Evolutionary conservation across 2,797 vertebrate genomes (phyloP).

Genomic region (Choloepus didactylus): DNA sequence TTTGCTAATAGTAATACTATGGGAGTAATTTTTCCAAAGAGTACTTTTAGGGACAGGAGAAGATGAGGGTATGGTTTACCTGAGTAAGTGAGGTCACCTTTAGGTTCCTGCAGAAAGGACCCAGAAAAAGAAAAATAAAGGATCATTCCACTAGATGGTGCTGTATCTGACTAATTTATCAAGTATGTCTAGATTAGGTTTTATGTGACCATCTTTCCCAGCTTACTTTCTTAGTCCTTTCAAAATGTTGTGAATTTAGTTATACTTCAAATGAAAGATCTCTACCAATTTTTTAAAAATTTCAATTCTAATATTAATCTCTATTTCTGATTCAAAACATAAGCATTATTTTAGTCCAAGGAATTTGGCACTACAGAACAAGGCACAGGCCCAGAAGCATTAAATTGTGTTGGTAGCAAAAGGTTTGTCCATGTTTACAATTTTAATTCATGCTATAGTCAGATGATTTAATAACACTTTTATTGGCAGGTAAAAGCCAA

Average conservation of each 20-base stretch:
- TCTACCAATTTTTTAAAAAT: background rate
- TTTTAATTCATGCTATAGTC: background rate
- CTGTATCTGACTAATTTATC: background rate
- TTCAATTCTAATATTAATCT: background rate
- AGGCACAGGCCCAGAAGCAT: background rate
- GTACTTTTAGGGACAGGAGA: background rate
- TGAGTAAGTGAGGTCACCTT: background rate
- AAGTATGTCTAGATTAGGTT: background rate
- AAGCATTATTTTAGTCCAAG: background rate
- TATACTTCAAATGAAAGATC: constrained; percentile 50
- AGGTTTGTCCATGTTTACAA: background rate
- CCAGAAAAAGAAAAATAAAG: background rate
- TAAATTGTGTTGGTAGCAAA: background rate
- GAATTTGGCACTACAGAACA: background rate
- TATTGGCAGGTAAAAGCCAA: background rate
- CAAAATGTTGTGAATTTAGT: constrained; percentile 27
- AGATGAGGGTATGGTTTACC: background rate
- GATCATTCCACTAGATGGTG: constrained; percentile 32
- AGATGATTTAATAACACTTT: background rate
- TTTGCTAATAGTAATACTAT: background rate
- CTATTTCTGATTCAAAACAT: constrained; percentile 15
- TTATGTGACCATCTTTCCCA: background rate
- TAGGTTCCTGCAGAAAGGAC: background rate
- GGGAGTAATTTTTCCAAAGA: constrained; percentile 40
- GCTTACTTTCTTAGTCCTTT: constrained; percentile 33